These are phyloP conservation scores for Drosophila merina DNA, from an alignment of 2,888 invertebrate genomes.

Conservation along the genomic window DNA sequence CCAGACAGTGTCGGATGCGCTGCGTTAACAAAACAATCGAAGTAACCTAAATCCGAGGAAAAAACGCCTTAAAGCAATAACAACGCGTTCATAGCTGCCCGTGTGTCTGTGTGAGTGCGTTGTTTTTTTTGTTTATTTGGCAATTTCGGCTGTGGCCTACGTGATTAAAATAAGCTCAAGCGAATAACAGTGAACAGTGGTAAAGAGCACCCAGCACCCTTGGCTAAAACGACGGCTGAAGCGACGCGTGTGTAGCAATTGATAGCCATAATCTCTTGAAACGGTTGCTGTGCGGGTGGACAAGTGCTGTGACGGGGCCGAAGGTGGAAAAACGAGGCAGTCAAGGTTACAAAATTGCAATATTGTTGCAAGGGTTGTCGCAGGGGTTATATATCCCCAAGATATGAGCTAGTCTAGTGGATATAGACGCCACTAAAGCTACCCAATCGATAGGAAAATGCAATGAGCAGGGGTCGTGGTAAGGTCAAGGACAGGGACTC, in stretches of 20 bases:
- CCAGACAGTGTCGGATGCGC: background rate
- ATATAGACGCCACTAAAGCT: too few species aligned
- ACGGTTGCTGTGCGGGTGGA: slow-evolving; percentile 12
- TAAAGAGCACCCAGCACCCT: slow-evolving; percentile 28
- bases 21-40: background rate
- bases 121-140: slow-evolving; percentile 44
- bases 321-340: slow-evolving; percentile 37
- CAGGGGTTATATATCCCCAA: background rate
- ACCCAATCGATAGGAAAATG: slow-evolving; percentile 24
- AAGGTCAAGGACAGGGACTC: slow-evolving; percentile 64
- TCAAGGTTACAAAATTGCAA: slow-evolving; percentile 58
- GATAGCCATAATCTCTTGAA: slow-evolving; percentile 24
- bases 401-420: background rate
- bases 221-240: slow-evolving; percentile 36
- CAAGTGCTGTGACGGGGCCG: slow-evolving; percentile 12
- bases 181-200: slow-evolving; percentile 50
- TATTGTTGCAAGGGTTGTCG: slow-evolving; percentile 26
- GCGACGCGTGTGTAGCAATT: slow-evolving; percentile 37
- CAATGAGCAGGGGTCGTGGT: slow-evolving; percentile 58
- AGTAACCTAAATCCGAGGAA: background rate
- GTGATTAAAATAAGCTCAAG: slow-evolving; percentile 68
- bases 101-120: slow-evolving; percentile 38
- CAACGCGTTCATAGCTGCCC: slow-evolving; percentile 46
- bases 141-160: slow-evolving; percentile 56
- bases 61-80: slow-evolving; percentile 24